Conservation (phyloP, 2,888 invertebrate genomes). For the Bombylius discolor region DNA sequence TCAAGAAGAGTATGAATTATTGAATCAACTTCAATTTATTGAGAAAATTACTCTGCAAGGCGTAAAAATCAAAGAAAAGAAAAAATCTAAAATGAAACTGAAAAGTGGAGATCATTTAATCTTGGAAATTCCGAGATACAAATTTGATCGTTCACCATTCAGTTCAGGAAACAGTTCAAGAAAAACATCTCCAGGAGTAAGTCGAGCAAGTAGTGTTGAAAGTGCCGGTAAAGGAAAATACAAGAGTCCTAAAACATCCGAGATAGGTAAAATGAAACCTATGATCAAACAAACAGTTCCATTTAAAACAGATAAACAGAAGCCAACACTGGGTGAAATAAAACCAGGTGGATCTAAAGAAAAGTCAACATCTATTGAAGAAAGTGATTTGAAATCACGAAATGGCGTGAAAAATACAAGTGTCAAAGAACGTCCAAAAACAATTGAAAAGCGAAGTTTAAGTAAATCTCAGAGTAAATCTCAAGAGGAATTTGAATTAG, state of each 20-base stretch:
- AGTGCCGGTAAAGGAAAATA: conserved; percentile 30
- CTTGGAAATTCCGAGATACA: conserved; percentile 34
- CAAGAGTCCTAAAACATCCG: conserved; percentile 23
- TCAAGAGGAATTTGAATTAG: conserved; percentile 59
- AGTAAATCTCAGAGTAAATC: conserved; percentile 51
- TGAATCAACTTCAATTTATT: conserved; percentile 40
- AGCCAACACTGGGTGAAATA: conserved; percentile 39
- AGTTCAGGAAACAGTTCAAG: conserved; percentile 36
- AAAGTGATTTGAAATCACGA: not conserved
- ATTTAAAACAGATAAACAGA: conserved; percentile 31
- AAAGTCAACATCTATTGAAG: not conserved
- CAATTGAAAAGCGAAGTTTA: conserved; percentile 41
- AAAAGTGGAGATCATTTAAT: conserved; percentile 35
- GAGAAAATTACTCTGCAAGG: conserved; percentile 36
- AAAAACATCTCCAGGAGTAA: conserved; percentile 35
- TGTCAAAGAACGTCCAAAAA: conserved; percentile 54
- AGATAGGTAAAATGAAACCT: conserved; percentile 23
- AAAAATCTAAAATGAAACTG: conserved; percentile 33
- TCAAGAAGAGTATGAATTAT: conserved; percentile 43
- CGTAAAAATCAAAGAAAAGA: conserved; percentile 35
- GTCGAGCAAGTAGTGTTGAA: conserved; percentile 35
- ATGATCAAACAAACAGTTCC: conserved; percentile 19
- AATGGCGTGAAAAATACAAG: conserved; percentile 43
- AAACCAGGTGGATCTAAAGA: conserved; percentile 23
- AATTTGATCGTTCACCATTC: conserved; percentile 35